Evolutionary conservation across 2,888 invertebrate species (phyloP), one percentile per base, ranked within the genome.

Genomic region (Diplazon laetatorius): DNA sequence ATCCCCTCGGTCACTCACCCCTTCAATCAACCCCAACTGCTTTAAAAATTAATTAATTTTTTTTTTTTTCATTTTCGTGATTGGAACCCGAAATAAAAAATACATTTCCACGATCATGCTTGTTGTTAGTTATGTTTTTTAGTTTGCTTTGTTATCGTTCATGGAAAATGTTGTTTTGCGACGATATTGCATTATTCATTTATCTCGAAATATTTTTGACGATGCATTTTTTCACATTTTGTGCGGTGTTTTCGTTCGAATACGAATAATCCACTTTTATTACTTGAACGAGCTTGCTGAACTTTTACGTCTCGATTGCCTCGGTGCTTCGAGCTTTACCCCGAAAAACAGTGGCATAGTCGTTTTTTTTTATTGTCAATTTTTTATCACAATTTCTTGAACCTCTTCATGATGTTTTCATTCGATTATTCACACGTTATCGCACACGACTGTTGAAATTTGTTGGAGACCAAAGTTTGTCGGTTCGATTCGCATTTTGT

Each of bases 1-100:
- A 8, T 12, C 8, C 12, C 48, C 37, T 20, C 22, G 50, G n/a
- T 35, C 37, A 46, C 37, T 65, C 48, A 65, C 48, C 12, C 48
- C 9, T 6, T 18, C 20, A 8, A 14, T 14, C 52, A 6, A 8
- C 5, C 52, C 14, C n/a, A n/a, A n/a, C 25, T 30, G 10, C 18
- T 25, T 5, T 30, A 2, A 14, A 3, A 22, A 25, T 30, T 14
- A 52, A 46, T 18, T 18, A n/a, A 14, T 25, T 14, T 52, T 30
- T 30, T 52, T 25, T 22, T 14, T 30, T n/a, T 10, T 30, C 9
- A 14, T 30, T 30, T 30, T 30, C 14, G 8, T n/a, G n/a, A n/a
- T n/a, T n/a, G n/a, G n/a, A n/a, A n/a, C n/a, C n/a, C n/a, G n/a
- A n/a, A n/a, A n/a, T n/a, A n/a, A 14, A 18, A 52, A 25, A 25